Base-by-base conservation (phyloP, 2,113 vertebrate genomes). In the Stegostoma tigrinum region DNA sequence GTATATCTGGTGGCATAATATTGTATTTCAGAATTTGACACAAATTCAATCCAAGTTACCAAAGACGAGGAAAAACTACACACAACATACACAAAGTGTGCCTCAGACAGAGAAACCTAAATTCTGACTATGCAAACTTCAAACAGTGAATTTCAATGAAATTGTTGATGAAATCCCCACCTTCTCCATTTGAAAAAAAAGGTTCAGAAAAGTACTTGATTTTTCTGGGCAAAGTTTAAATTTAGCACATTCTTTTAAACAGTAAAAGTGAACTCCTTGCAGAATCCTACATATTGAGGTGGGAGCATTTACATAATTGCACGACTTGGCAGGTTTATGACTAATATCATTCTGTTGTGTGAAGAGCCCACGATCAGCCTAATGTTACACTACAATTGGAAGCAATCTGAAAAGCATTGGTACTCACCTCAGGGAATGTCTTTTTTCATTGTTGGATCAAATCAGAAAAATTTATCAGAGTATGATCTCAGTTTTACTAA, bases 111-210 rank as follows among this genome's bases (percentile, higher is more conserved):
- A 67, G 61, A 38, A 42, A 67, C 19, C 38, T n/a, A 66, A 93
- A 38, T 66, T 93, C 5, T 27, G n/a, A 2, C 23, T 42, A 2
- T 66, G 34, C 61, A 93, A 38, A 93, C 61, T 66, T 93, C 15
- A 93, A 93, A 17, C 34, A 93, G 61, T 93, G 55, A 93, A 93
- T 93, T 89, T 93, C 61, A 64, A 23, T 93, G 89, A 93, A 61
- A 66, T 66, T 91, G 24, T 17, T 66, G 61, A 24, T 66, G 34
- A 38, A 93, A 38, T 5, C 89, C 89, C 19, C 45, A 61, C 6
- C 64, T 3, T 91, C 5, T 17, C 14, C 34, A 61, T 34, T 17
- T 61, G 55, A 61, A 90, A 66, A 38, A 21, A 67, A n/a, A 23
- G 34, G 19, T 61, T 38, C 23, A 10, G 80, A 0, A 3, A 0